Conservation (phyloP, 2,888 invertebrate genomes). For the Trachelus iudaicus region DNA sequence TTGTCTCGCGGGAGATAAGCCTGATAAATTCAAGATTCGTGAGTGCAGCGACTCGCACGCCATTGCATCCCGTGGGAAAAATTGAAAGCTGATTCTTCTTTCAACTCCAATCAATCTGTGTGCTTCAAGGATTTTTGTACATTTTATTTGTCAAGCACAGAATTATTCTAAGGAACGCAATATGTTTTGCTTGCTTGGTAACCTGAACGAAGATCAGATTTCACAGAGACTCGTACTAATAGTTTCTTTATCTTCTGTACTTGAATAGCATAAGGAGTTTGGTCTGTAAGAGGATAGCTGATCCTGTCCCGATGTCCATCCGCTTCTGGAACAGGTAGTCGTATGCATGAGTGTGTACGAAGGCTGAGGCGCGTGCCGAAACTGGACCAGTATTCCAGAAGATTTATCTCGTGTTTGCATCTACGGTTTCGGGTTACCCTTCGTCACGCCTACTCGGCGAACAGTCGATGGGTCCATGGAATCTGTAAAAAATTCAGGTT, state of each 20-base stretch:
- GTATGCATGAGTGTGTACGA: not conserved
- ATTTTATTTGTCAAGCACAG: not conserved
- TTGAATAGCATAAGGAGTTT: not conserved
- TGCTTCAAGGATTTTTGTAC: not conserved
- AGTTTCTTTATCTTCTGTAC: not conserved
- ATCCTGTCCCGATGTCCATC: not conserved
- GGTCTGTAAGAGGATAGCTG: not conserved
- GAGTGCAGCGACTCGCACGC: not conserved
- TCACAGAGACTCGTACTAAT: conserved; percentile 27
- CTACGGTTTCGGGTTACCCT: conserved; percentile 52
- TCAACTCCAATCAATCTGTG: not conserved
- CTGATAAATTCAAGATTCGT: not conserved
- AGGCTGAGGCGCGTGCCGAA: conserved; percentile 54
- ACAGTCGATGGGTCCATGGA: not conserved
- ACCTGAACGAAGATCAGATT: conserved; percentile 6
- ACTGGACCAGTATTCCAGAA: conserved; percentile 39
- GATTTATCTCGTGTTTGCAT: conserved; percentile 55
- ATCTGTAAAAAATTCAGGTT: not conserved
- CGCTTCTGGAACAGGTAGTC: not conserved
- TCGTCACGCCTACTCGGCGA: conserved; percentile 32
- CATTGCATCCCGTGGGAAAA: not conserved
- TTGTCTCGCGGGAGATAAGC: not conserved
- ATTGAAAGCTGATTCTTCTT: not conserved
- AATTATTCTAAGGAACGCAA: not conserved
- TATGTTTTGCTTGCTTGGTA: not conserved